These are phyloP conservation scores for Synanthedon myopaeformis DNA, from an alignment of 2,888 invertebrate genomes.

Conservation along the genomic window DNA sequence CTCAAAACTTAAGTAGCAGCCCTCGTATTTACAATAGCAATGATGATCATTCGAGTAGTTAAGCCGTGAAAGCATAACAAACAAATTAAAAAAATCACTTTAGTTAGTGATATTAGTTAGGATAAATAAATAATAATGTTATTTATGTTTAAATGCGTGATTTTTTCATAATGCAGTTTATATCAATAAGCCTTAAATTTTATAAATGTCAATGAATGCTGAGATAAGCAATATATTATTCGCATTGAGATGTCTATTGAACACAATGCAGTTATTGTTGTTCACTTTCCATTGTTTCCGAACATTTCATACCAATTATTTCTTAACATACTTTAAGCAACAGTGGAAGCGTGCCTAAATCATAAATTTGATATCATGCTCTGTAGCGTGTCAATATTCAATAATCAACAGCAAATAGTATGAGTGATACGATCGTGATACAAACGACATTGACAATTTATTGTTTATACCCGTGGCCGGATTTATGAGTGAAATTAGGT, in stretches of 20 bases:
- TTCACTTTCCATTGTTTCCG: background rate
- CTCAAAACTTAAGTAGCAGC: no score
- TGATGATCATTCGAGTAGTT: no score
- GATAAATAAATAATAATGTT: no score
- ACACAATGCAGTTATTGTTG: no score
- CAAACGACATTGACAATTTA: slow-evolving; percentile 45
- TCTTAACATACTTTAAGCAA: background rate
- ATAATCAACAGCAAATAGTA: slow-evolving; percentile 28
- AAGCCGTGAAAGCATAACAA: no score
- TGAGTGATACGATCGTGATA: slow-evolving; percentile 51
- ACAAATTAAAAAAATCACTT: no score
- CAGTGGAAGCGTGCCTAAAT: slow-evolving; percentile 21
- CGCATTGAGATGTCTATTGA: no score
- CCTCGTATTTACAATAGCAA: no score
- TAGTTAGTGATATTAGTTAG: no score
- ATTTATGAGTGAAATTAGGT: slow-evolving; percentile 45
- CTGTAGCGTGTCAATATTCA: slow-evolving; percentile 39
- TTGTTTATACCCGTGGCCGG: slow-evolving; percentile 49
- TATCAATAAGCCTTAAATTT: background rate
- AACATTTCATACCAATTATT: background rate
- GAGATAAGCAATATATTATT: background rate
- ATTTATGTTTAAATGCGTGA: no score
- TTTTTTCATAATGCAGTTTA: no score
- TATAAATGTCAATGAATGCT: background rate
- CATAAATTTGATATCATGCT: slow-evolving; percentile 36